Percentiles rank a stretch among this genome's conserved stretches.
Evolutionary conservation across 2,888 invertebrate species (phyloP).

Genomic region (Hemicrepidius hirtus): DNA sequence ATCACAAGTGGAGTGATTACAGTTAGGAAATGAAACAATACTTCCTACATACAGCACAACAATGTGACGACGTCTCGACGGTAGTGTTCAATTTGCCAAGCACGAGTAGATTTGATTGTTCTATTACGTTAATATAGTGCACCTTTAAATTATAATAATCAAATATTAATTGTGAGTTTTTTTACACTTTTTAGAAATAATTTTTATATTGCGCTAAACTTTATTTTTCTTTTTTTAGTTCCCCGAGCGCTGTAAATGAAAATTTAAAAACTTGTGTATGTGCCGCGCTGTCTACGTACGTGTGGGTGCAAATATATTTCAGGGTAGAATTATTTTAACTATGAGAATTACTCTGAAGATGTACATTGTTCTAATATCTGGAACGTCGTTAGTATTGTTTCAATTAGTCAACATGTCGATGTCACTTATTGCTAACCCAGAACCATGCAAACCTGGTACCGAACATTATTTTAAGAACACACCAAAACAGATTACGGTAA

Average conservation of each 20-base stretch:
- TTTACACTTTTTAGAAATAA: too few relatives aligned
- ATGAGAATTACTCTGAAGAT: constrained; percentile 78
- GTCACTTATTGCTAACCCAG: too few relatives aligned
- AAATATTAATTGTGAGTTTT: background rate
- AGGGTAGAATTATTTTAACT: constrained; percentile 50
- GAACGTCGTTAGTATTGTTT: constrained; percentile 78
- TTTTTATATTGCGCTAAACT: too few relatives aligned
- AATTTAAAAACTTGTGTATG: too few relatives aligned
- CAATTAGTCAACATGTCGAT: constrained; percentile 65
- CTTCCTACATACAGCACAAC: background rate
- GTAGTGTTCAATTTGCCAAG: background rate
- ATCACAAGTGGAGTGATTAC: background rate
- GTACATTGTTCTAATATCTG: constrained; percentile 79
- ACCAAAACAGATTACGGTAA: too few relatives aligned
- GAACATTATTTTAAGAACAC: too few relatives aligned
- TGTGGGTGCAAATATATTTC: too few relatives aligned
- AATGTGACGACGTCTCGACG: background rate
- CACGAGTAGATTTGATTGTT: background rate
- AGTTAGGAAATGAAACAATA: constrained; percentile 5
- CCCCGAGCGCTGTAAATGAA: too few relatives aligned
- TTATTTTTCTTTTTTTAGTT: too few relatives aligned
- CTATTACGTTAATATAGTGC: background rate
- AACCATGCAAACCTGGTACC: too few relatives aligned
- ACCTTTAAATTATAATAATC: background rate
- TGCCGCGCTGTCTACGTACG: too few relatives aligned